phyloP scores from a whole-genome alignment of 2,113 vertebrate species.

The Alaudala cheleensis region DNA sequence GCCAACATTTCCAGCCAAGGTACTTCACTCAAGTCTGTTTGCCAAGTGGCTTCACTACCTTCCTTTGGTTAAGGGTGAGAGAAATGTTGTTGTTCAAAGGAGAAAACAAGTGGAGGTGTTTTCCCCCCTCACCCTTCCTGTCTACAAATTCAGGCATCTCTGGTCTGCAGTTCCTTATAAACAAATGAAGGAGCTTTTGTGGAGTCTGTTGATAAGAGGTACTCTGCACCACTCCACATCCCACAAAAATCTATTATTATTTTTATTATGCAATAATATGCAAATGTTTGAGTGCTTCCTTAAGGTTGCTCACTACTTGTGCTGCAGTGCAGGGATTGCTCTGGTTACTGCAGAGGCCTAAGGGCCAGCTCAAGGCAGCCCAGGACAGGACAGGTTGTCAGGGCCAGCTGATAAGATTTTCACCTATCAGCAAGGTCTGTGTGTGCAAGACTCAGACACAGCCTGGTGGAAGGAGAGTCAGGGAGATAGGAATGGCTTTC shows the following conservation, averaged over 20 bases:
- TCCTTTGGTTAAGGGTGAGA: conserved; percentile 44
- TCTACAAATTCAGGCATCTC: conserved; percentile 37
- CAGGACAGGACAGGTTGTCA: not conserved
- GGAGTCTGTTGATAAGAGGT: conserved; percentile 49
- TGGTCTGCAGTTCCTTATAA: conserved; percentile 39
- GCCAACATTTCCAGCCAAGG: conserved; percentile 27
- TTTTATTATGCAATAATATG: not conserved
- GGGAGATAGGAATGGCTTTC: not conserved
- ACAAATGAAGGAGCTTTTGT: conserved; percentile 59
- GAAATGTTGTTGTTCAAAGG: conserved; percentile 37
- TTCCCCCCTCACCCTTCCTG: conserved; percentile 67
- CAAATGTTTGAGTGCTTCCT: not conserved
- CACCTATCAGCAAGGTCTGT: not conserved
- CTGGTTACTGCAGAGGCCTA: not conserved
- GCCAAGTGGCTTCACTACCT: conserved; percentile 32
- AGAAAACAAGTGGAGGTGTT: conserved; percentile 43
- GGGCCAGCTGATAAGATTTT: not conserved
- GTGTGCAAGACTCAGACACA: not conserved
- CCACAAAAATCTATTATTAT: not conserved
- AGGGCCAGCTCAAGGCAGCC: not conserved
- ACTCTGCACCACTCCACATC: not conserved
- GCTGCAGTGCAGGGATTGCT: not conserved
- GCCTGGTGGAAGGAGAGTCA: not conserved
- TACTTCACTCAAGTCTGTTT: not conserved
- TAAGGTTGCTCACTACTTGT: not conserved